Percentiles rank a stretch among this genome's conserved stretches.
Conservation (phyloP, 2,888 invertebrate genomes). For the Cephus rjabovi region DNA sequence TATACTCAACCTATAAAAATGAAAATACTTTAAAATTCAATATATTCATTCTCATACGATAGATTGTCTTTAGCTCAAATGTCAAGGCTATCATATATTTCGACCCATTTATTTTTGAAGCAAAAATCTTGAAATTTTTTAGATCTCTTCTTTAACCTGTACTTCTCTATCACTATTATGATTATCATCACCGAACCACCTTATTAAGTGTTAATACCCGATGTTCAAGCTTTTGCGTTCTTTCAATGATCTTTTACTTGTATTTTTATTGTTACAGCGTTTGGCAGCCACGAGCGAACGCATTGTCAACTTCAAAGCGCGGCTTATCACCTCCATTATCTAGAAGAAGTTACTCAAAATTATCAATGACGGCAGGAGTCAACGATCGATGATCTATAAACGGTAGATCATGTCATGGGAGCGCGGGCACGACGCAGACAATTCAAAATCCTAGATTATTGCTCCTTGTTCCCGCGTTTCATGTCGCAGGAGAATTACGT, state of each 20-base stretch:
- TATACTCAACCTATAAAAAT: too few species aligned
- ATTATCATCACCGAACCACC: too few species aligned
- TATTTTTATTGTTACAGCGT: slow-evolving; percentile 69
- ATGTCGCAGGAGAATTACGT: slow-evolving; percentile 3
- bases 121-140: too few species aligned
- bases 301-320: slow-evolving; percentile 93
- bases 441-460: slow-evolving; percentile 37
- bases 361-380: not conserved
- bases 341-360: slow-evolving; percentile 63
- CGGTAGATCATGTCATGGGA: slow-evolving; percentile 23
- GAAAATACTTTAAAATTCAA: too few species aligned
- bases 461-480: slow-evolving; percentile 63
- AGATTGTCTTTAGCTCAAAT: too few species aligned
- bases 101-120: too few species aligned
- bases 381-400: not conserved
- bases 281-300: slow-evolving; percentile 91
- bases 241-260: not conserved
- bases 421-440: slow-evolving; percentile 58
- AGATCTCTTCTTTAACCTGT: too few species aligned
- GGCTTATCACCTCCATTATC: slow-evolving; percentile 90
- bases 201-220: not conserved
- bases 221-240: not conserved
- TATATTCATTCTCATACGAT: too few species aligned
- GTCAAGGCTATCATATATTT: too few species aligned
- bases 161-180: too few species aligned